These are phyloP conservation scores for Eonycteris spelaea DNA, from an alignment of 2,113 vertebrate species.

Conservation along the genomic window DNA sequence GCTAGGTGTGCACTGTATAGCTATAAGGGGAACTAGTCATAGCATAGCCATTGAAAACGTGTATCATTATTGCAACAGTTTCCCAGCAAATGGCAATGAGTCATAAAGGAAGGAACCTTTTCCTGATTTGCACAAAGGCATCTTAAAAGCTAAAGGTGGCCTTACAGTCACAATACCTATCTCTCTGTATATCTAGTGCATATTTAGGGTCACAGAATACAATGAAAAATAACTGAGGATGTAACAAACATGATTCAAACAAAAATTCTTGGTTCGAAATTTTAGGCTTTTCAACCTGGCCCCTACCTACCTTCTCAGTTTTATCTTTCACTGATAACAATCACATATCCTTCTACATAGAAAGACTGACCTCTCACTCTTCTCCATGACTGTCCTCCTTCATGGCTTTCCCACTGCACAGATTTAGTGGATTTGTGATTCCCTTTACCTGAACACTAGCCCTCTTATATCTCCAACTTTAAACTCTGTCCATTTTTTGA, in stretches of 20 bases:
- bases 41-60: background rate
- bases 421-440: background rate
- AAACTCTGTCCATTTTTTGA: background rate
- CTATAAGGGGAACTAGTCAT: background rate
- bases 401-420: background rate
- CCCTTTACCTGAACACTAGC: background rate
- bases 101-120: background rate
- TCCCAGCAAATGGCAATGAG: background rate
- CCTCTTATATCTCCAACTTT: background rate
- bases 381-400: no score
- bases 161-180: background rate
- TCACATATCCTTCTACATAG: background rate
- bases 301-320: no score
- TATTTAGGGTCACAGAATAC: background rate
- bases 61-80: background rate
- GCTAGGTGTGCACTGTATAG: background rate
- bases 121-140: background rate
- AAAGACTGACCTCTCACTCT: background rate
- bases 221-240: background rate
- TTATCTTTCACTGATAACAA: background rate
- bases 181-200: background rate
- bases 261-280: background rate
- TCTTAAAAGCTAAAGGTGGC: background rate
- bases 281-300: background rate
- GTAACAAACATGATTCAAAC: background rate